Conservation (phyloP, 2,888 invertebrate genomes). For the Habroteleia sp. region DNA sequence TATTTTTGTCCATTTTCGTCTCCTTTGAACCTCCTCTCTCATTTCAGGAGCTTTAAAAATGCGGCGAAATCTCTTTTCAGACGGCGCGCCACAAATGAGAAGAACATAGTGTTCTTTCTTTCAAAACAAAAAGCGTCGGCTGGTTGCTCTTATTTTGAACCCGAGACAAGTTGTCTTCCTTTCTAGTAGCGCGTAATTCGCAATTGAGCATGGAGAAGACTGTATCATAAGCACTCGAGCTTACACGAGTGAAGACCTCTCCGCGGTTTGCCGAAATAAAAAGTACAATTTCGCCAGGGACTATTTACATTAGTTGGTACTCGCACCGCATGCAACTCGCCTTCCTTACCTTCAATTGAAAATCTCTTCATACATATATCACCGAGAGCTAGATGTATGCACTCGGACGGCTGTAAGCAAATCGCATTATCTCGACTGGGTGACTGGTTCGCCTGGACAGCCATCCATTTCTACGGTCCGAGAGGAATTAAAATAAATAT, state of each 20-base stretch:
- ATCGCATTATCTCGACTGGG: constrained; percentile 77
- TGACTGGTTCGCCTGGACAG: constrained; percentile 68
- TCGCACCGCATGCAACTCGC: constrained; percentile 66
- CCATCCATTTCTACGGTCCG: constrained; percentile 74
- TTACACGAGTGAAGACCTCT: constrained; percentile 65
- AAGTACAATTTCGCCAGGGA: constrained; percentile 68
- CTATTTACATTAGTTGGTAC: constrained; percentile 71
- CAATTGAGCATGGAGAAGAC: constrained; percentile 64
- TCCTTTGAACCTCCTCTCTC: constrained; percentile 58
- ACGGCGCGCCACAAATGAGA: constrained; percentile 58
- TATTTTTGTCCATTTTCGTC: constrained; percentile 47
- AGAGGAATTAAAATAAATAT: constrained; percentile 80
- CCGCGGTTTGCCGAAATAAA: constrained; percentile 63
- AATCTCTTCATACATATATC: constrained; percentile 72
- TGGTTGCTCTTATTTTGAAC: constrained; percentile 58
- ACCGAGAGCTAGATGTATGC: constrained; percentile 70
- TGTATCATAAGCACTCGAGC: constrained; percentile 63
- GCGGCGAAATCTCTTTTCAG: constrained; percentile 57
- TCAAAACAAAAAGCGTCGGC: constrained; percentile 55
- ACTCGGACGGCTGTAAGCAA: constrained; percentile 76
- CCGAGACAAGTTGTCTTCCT: constrained; percentile 63
- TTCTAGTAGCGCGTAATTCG: constrained; percentile 55
- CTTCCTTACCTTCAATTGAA: constrained; percentile 77
- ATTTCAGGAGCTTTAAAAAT: constrained; percentile 55
- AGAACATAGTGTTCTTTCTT: constrained; percentile 59